These are phyloP conservation scores for Linnaemya tessellans DNA, from an alignment of 2,888 invertebrate genomes.

Conservation along the genomic window DNA sequence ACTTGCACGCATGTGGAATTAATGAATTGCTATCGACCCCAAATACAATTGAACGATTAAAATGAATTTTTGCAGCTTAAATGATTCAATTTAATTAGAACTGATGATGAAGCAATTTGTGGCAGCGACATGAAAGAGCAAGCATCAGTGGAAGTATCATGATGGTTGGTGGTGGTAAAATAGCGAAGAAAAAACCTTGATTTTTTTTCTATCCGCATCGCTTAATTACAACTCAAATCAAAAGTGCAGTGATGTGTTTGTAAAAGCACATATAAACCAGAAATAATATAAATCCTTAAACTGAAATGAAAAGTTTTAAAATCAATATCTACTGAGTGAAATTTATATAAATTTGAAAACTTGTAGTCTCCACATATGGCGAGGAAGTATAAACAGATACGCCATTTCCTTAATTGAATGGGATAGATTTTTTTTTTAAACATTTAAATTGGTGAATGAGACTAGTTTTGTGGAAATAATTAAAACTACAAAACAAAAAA, in stretches of 20 bases:
- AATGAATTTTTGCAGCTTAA: conserved; percentile 46
- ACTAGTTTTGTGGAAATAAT: too few species aligned
- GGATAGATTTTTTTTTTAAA: not conserved
- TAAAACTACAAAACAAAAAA: too few species aligned
- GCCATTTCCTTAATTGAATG: conserved; percentile 6
- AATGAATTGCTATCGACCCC: conserved; percentile 43
- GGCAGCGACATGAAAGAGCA: not conserved
- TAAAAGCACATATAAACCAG: not conserved
- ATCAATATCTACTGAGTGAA: conserved; percentile 13
- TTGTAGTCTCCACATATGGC: conserved; percentile 3
- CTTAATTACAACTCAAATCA: conserved; percentile 11
- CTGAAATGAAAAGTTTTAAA: not conserved
- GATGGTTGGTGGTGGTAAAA: not conserved
- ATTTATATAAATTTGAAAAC: conserved; percentile 32
- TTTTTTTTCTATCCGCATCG: not conserved
- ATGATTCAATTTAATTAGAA: conserved; percentile 51
- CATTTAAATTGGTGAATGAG: too few species aligned
- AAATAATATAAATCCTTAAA: conserved; percentile 16
- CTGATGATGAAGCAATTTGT: conserved; percentile 7
- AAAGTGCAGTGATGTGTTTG: conserved; percentile 28
- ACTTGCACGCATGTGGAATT: conserved; percentile 47
- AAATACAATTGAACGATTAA: conserved; percentile 51
- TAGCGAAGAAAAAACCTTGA: conserved; percentile 10
- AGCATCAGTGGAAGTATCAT: not conserved
- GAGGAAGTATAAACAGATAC: not conserved